Evolutionary conservation across 2,113 vertebrate genomes (phyloP).

Genomic region (Pelmatolapia mariae): DNA sequence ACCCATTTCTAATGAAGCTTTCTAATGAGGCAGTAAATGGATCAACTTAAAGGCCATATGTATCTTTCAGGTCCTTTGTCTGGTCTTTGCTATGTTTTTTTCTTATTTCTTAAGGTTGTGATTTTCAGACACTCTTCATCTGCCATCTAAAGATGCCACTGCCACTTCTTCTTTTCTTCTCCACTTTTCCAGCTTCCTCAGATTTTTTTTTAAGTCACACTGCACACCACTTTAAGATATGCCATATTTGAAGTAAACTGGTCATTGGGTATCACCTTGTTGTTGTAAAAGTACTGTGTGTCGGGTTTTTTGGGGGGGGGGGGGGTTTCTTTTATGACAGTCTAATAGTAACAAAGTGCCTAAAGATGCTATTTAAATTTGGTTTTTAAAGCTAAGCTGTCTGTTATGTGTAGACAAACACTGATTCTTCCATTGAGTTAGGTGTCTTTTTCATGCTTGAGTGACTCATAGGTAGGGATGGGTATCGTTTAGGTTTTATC

Average conservation of each 20-base stretch:
- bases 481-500: too few species aligned
- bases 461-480: background rate
- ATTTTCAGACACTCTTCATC: background rate
- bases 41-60: background rate
- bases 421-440: background rate
- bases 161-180: background rate
- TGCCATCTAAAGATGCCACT: background rate
- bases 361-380: background rate
- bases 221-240: background rate
- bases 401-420: background rate
- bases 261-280: background rate
- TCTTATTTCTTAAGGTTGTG: background rate
- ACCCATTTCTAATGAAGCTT: background rate
- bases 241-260: background rate
- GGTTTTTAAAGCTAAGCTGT: background rate
- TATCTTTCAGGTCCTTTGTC: background rate
- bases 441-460: background rate
- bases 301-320: too few species aligned
- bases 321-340: background rate
- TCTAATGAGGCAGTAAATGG: background rate
- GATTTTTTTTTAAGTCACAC: background rate
- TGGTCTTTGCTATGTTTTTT: background rate
- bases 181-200: background rate
- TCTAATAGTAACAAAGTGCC: background rate
- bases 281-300: background rate